These are phyloP conservation scores for Ictalurus furcatus DNA, from an alignment of 2,113 vertebrate genomes.

Conservation along the genomic window DNA sequence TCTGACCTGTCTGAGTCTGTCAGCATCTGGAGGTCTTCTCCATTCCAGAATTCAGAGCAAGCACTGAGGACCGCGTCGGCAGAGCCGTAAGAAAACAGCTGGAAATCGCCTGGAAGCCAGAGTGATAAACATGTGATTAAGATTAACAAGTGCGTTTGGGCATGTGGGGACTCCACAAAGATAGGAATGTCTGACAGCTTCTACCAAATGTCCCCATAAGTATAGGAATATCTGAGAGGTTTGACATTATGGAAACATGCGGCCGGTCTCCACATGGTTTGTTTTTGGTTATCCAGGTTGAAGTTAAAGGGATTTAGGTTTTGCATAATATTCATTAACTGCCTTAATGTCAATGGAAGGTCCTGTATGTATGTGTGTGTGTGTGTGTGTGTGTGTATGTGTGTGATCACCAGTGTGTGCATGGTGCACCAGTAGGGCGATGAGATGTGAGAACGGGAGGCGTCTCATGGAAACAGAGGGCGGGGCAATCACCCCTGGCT, in stretches of 20 bases:
- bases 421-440: conserved; percentile 46
- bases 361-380: neutral
- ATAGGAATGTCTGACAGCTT: neutral
- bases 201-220: neutral
- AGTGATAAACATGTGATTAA: neutral
- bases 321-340: neutral
- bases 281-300: too few relatives aligned
- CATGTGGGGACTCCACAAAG: neutral
- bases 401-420: conserved; percentile 39
- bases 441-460: conserved; percentile 50
- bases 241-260: neutral
- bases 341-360: neutral
- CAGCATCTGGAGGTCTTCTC: conserved; percentile 49
- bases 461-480: conserved; percentile 45
- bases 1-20: conserved; percentile 47
- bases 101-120: conserved; percentile 32
- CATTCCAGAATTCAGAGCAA: conserved; percentile 54
- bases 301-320: neutral
- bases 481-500: conserved; percentile 31
- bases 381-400: neutral
- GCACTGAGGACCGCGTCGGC: conserved; percentile 47
- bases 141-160: neutral
- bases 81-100: conserved; percentile 54
- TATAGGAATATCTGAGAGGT: neutral
- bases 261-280: neutral